Evolutionary conservation across 2,888 invertebrate species (phyloP), one percentile per base, ranked within the genome.

Genomic region (Hyles lineata): DNA sequence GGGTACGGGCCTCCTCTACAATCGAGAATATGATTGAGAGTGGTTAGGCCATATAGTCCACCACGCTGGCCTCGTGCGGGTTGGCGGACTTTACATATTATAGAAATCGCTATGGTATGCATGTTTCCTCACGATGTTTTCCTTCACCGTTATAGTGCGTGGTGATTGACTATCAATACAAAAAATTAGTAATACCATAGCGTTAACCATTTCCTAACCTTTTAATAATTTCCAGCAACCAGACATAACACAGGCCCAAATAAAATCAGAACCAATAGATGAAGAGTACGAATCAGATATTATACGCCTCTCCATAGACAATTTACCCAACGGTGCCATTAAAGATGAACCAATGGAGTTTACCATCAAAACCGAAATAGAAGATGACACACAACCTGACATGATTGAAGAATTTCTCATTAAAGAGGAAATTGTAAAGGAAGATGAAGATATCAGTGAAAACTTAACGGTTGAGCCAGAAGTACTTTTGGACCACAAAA

Each of bases 231-330:
- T 32, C 23, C 52, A 62, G 74, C 11, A 74, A 76, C 15, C 75
- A 76, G 35, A 63, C 74, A 76, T 69, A 73, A 8, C 59, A 58
- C 0, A 76, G 61, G 17, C 70, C 0, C 70, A 76, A 59, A 71
- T 79, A 2, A 79, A 79, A 73, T 29, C 58, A 0, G 79, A 79
- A 43, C 74, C 75, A 0, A 17, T 67, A 6, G 71, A 71, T 2
- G 76, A 80, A 0, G 77, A 75, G 35, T 75, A 74, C 0, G 79
- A 78, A 29, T 76, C 74, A 0, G 79, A 82, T 7, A 71, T 82
- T 0, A 80, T 77, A 0, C 79, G 74, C 70, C 23, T 80, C 0
- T 52, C 43, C 23, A 70, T 21, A 0, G 74, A 77, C 9, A 50
- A 62, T 8, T 19, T 71, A 1, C 43, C 70, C 3, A 72, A 75